Conservation (phyloP, 2,888 invertebrate species). For the Drepanosiphum platanoidis region DNA sequence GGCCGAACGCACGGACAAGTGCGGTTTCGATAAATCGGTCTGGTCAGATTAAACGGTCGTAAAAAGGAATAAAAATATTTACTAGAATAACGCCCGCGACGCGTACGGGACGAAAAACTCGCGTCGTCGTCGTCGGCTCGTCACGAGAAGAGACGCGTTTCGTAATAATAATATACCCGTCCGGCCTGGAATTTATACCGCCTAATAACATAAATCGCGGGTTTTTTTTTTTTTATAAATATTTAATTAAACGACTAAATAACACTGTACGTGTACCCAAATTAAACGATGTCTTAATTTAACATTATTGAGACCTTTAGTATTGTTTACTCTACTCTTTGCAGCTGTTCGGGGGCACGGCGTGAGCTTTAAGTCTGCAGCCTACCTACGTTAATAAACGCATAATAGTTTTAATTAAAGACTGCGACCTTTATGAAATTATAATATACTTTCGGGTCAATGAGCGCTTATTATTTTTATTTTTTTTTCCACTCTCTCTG, state of each 20-base stretch:
- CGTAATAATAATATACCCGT: neutral
- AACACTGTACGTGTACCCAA: neutral
- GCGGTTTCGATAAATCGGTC: too few species aligned
- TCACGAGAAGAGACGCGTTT: too few species aligned
- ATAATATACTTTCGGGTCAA: slow-evolving; percentile 20
- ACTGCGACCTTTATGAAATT: slow-evolving; percentile 10
- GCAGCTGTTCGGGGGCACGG: neutral
- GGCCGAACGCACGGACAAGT: too few species aligned
- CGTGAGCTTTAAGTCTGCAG: neutral
- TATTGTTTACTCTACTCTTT: slow-evolving; percentile 8
- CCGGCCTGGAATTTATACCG: neutral
- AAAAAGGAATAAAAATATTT: too few species aligned
- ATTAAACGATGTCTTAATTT: neutral
- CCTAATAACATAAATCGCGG: neutral
- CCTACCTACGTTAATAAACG: slow-evolving; percentile 5
- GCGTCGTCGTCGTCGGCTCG: too few species aligned
- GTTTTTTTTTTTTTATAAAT: neutral
- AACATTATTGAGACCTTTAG: slow-evolving; percentile 7
- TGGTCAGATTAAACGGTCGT: too few species aligned
- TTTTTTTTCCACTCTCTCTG: neutral
- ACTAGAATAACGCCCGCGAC: too few species aligned
- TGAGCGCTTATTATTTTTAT: slow-evolving; percentile 2
- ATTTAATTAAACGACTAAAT: slow-evolving; percentile 1
- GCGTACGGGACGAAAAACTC: neutral
- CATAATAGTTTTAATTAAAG: slow-evolving; percentile 32